Percentiles rank a stretch among this genome's conserved stretches.
Conservation (phyloP, 1,140 invertebrate species). For the Orchestia grillus region DNA sequence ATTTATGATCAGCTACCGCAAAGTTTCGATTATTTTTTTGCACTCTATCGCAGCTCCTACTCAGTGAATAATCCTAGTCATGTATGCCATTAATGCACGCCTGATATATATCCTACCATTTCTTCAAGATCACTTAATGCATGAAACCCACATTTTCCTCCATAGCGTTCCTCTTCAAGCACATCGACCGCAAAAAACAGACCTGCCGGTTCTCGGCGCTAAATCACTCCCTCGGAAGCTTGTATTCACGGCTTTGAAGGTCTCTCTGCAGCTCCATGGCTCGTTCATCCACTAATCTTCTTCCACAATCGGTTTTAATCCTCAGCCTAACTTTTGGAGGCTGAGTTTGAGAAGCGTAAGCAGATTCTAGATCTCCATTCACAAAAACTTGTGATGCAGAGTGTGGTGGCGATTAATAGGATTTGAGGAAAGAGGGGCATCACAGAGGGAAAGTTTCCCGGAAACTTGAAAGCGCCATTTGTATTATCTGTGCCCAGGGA, state of each 20-base stretch:
- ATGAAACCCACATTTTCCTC: background rate
- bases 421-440: constrained; percentile 18
- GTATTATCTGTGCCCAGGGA: background rate
- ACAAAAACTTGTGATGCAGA: constrained; percentile 41
- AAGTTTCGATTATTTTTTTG: background rate
- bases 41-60: background rate
- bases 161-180: background rate
- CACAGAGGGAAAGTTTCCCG: background rate
- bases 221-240: background rate
- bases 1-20: background rate
- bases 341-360: constrained; percentile 41
- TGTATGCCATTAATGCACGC: background rate
- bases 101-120: background rate
- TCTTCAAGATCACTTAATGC: background rate
- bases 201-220: background rate
- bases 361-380: constrained; percentile 41
- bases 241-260: background rate
- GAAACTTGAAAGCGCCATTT: background rate
- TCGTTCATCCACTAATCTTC: constrained; percentile 34
- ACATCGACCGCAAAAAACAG: background rate
- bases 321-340: background rate
- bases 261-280: background rate
- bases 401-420: constrained; percentile 46
- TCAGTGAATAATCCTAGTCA: background rate
- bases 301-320: constrained; percentile 23